phyloP scores from a whole-genome alignment of 2,888 invertebrate genomes.

The Volucella inanis region DNA sequence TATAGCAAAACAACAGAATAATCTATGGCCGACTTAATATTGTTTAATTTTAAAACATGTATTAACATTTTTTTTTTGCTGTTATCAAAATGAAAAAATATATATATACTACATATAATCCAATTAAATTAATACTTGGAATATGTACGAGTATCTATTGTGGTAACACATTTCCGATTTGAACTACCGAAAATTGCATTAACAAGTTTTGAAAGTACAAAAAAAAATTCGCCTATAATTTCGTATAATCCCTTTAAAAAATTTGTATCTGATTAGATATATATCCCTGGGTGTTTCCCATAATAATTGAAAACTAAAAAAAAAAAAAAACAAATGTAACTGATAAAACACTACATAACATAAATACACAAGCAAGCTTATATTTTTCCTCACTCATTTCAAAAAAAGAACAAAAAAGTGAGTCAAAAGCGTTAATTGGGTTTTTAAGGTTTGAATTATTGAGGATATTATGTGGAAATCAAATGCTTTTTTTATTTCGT shows the following conservation, averaged over 20 bases:
- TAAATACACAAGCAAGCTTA: slow-evolving; percentile 62
- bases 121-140: slow-evolving; percentile 21
- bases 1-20: slow-evolving; percentile 69
- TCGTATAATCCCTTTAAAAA: slow-evolving; percentile 19
- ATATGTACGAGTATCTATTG: slow-evolving; percentile 13
- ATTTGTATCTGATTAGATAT: slow-evolving; percentile 24
- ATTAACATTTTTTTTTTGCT: slow-evolving; percentile 64
- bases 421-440: slow-evolving; percentile 32
- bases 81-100: slow-evolving; percentile 45
- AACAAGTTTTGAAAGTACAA: slow-evolving; percentile 33
- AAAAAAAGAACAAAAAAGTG: slow-evolving; percentile 6
- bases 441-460: neutral
- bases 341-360: slow-evolving; percentile 44
- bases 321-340: slow-evolving; percentile 17
- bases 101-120: no score
- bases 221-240: slow-evolving; percentile 37
- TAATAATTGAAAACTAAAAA: slow-evolving; percentile 9
- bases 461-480: no score
- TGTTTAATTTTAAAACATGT: slow-evolving; percentile 41
- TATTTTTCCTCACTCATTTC: slow-evolving; percentile 34
- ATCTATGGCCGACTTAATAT: slow-evolving; percentile 34
- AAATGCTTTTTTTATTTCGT: no score
- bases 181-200: slow-evolving; percentile 26
- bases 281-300: slow-evolving; percentile 48
- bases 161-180: slow-evolving; percentile 35